These are phyloP conservation scores for Semotilus atromaculatus DNA, from an alignment of 2,797 vertebrate genomes.

Conservation along the genomic window DNA sequence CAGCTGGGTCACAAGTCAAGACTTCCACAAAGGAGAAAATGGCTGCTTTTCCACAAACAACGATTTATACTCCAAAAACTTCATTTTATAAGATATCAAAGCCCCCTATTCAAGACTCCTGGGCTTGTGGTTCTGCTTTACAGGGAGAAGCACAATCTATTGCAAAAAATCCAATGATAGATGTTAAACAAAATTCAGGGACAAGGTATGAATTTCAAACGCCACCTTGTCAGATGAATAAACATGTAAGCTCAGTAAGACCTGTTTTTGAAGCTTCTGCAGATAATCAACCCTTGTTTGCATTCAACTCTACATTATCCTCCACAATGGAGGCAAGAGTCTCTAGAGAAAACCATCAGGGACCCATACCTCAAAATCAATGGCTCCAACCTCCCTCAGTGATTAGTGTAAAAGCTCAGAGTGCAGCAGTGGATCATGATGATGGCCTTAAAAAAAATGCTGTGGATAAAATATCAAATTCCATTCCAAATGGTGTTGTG, in stretches of 20 bases:
- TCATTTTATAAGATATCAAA: conserved; percentile 78
- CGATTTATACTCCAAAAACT: conserved; percentile 76
- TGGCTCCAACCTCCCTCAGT: conserved; percentile 20
- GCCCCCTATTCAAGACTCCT: conserved; percentile 70
- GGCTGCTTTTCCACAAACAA: conserved; percentile 60
- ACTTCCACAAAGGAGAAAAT: conserved; percentile 54
- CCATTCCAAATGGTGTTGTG: conserved; percentile 46
- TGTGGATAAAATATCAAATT: conserved; percentile 37
- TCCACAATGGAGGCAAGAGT: conserved; percentile 58
- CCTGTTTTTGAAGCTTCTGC: conserved; percentile 73
- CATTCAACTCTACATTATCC: conserved; percentile 64
- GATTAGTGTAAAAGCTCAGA: background rate
- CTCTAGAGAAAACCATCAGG: conserved; percentile 41
- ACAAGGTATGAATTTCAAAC: conserved; percentile 55
- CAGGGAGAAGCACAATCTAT: conserved; percentile 54
- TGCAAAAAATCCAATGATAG: conserved; percentile 38
- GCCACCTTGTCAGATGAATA: conserved; percentile 66
- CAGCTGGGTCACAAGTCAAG: conserved; percentile 65
- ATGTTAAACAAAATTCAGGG: conserved; percentile 46
- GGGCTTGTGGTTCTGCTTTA: conserved; percentile 52
- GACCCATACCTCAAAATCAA: conserved; percentile 48
- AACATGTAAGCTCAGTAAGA: conserved; percentile 64
- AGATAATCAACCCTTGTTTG: conserved; percentile 70
- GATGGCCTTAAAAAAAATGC: conserved; percentile 48
- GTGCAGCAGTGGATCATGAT: conserved; percentile 12